Conservation (phyloP, 2,888 invertebrate genomes). For the Lycia hirtaria region DNA sequence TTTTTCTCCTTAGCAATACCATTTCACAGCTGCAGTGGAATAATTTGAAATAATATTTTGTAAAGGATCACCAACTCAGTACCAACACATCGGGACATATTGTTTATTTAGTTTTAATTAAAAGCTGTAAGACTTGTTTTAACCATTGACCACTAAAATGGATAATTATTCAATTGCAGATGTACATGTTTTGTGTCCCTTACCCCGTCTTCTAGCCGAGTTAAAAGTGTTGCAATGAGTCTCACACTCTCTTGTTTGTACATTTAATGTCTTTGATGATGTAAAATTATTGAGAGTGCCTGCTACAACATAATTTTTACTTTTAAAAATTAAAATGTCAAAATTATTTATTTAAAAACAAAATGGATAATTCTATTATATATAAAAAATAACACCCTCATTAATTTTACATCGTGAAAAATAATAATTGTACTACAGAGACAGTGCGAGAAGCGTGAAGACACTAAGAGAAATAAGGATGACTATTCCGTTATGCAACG, state of each 20-base stretch:
- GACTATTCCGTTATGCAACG: constrained; percentile 49
- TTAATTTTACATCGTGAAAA: not conserved
- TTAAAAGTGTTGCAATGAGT: constrained; percentile 61
- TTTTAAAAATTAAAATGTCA: not conserved
- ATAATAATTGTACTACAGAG: not conserved
- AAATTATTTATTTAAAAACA: not conserved
- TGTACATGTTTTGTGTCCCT: constrained; percentile 65
- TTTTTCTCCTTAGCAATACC: constrained; percentile 77
- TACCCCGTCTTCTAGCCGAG: constrained; percentile 62
- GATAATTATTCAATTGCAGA: constrained; percentile 84
- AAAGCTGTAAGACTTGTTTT: constrained; percentile 84
- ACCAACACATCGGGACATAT: constrained; percentile 64
- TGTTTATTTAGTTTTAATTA: constrained; percentile 68
- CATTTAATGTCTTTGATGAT: not conserved
- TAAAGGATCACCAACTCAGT: constrained; percentile 72
- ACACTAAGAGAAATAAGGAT: constrained; percentile 78
- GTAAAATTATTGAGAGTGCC: not conserved
- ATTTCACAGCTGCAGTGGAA: constrained; percentile 84
- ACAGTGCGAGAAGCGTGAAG: constrained; percentile 1
- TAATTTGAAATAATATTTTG: constrained; percentile 67
- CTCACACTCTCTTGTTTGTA: not conserved
- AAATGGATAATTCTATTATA: not conserved
- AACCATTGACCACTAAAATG: constrained; percentile 83
- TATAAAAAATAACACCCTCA: not conserved
- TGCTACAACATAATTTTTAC: not conserved